Conservation (phyloP, 2,113 vertebrate species). For the Nesoenas mayeri region DNA sequence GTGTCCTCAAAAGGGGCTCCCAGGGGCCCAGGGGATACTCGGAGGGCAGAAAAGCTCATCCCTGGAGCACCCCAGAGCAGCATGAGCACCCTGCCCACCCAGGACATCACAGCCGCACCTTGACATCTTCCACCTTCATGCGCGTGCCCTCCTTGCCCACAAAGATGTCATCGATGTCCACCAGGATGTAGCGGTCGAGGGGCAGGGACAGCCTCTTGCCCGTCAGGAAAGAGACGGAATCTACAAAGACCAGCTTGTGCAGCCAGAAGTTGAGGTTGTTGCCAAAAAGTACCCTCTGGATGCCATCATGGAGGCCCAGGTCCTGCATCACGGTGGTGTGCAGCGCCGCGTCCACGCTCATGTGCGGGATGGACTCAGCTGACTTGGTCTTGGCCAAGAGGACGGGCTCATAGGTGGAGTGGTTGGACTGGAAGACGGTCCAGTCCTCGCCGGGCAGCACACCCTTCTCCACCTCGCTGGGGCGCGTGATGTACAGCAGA, state of each 20-base stretch:
- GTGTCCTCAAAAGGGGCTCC: accelerated
- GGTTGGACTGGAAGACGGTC: constrained; percentile 98
- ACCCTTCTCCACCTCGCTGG: constrained; percentile 89
- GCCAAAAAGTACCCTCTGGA: constrained; percentile 95
- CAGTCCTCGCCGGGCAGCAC: constrained; percentile 95
- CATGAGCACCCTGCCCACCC: neutral
- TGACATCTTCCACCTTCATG: constrained; percentile 96
- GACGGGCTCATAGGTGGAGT: constrained; percentile 94
- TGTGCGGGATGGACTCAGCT: constrained; percentile 85
- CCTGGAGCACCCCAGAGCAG: neutral
- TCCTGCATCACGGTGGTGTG: constrained; percentile 96
- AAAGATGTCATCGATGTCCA: constrained; percentile 97
- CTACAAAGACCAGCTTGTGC: constrained; percentile 94
- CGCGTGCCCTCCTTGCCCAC: constrained; percentile 97
- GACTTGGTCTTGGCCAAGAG: constrained; percentile 94
- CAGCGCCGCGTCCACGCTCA: constrained; percentile 84
- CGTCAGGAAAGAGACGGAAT: constrained; percentile 92
- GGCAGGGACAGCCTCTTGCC: constrained; percentile 92
- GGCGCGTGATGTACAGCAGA: constrained; percentile 90
- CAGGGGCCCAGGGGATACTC: neutral
- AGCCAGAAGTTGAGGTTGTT: constrained; percentile 98
- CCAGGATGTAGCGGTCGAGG: constrained; percentile 92
- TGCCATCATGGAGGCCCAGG: constrained; percentile 93
- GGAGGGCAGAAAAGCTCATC: neutral
- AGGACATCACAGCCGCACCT: constrained; percentile 75